Percentiles rank a stretch among this genome's conserved stretches.
Conservation (phyloP, 2,888 invertebrate genomes). For the Oligia fasciuncula region DNA sequence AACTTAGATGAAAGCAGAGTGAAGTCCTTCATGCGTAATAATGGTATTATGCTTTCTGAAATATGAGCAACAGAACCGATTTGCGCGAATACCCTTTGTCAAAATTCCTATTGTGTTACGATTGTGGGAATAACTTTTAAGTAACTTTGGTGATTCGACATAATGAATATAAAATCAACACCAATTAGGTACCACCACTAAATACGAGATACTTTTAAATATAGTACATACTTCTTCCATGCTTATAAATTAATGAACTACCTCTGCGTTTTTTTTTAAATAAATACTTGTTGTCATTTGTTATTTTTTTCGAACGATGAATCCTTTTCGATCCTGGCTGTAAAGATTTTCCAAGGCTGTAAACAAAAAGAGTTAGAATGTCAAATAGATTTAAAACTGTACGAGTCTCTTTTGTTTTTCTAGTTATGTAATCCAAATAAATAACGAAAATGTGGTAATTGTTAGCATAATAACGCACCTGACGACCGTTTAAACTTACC, state of each 20-base stretch:
- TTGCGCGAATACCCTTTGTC: slow-evolving; percentile 30
- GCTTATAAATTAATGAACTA: neutral
- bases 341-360: neutral
- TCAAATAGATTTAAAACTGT: neutral
- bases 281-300: neutral
- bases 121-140: slow-evolving; percentile 18
- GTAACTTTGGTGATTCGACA: slow-evolving; percentile 1
- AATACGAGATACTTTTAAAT: no score
- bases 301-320: neutral
- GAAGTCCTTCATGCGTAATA: slow-evolving; percentile 51
- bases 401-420: neutral
- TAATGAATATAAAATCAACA: neutral
- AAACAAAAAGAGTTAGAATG: neutral
- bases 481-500: slow-evolving; percentile 26
- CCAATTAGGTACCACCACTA: no score
- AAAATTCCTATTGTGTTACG: slow-evolving; percentile 26
- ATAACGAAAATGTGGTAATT: neutral
- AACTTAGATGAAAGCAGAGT: slow-evolving; percentile 31
- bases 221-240: neutral
- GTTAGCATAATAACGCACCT: neutral
- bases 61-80: slow-evolving; percentile 37
- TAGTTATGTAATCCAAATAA: neutral
- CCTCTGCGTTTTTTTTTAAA: neutral
- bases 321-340: neutral
- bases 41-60: slow-evolving; percentile 48